These are phyloP conservation scores for Morone saxatilis DNA, from an alignment of 2,113 vertebrate species.

Conservation along the genomic window DNA sequence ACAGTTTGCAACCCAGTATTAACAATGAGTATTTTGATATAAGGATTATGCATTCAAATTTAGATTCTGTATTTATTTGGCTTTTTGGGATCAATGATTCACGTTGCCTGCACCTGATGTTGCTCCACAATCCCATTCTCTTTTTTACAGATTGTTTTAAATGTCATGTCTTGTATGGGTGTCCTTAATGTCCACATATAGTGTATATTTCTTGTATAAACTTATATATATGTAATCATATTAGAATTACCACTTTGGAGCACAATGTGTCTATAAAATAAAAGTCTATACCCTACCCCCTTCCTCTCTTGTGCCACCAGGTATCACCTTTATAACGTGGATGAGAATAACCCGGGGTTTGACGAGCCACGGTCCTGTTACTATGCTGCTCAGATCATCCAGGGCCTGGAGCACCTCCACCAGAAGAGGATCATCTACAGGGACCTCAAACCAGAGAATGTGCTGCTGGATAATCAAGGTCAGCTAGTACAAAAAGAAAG, in stretches of 20 bases:
- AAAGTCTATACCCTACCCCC: not conserved
- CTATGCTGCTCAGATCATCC: constrained; percentile 87
- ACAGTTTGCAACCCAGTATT: not conserved
- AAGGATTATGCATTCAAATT: not conserved
- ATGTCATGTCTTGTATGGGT: not conserved
- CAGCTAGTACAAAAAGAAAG: not conserved
- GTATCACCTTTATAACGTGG: constrained; percentile 88
- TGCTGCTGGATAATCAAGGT: constrained; percentile 91
- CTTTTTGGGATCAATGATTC: not conserved
- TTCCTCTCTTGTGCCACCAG: constrained; percentile 64
- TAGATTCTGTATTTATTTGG: not conserved
- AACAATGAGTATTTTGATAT: not conserved
- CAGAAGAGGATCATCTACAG: constrained; percentile 87
- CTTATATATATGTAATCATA: not conserved
- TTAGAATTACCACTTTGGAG: not conserved
- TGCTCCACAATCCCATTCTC: not conserved
- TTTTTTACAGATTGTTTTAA: not conserved
- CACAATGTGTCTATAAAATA: not conserved
- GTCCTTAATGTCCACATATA: not conserved
- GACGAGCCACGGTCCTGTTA: constrained; percentile 78
- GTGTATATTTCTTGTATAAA: not conserved
- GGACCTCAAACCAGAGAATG: constrained; percentile 94
- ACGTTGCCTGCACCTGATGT: not conserved
- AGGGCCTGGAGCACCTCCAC: constrained; percentile 87
- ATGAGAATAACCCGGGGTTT: constrained; percentile 86